Percentiles rank a stretch among this genome's conserved stretches.
Conservation (phyloP, 2,797 vertebrate species). For the Tinamus major region DNA sequence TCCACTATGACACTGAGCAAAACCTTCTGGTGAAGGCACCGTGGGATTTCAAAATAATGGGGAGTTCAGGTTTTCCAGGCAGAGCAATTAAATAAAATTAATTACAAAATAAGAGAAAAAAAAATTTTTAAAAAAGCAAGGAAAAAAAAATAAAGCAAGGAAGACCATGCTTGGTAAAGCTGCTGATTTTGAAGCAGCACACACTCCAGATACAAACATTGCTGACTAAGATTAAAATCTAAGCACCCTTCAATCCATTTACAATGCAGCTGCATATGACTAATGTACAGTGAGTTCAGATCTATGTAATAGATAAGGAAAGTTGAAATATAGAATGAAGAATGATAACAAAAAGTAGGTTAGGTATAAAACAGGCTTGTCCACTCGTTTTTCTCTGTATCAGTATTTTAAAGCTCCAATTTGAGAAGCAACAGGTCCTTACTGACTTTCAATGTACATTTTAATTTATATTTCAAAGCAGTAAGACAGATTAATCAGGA, state of each 20-base stretch:
- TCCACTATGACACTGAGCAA: background rate
- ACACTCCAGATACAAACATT: background rate
- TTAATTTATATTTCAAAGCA: background rate
- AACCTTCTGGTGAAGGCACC: background rate
- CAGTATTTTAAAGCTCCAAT: background rate
- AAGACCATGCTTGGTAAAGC: background rate
- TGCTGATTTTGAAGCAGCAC: background rate
- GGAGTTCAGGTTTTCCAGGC: background rate
- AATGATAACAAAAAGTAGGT: background rate
- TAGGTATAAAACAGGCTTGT: background rate
- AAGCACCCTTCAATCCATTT: background rate
- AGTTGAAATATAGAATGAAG: background rate
- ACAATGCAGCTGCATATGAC: background rate
- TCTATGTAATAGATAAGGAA: background rate
- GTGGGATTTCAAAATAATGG: background rate
- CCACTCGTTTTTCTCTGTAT: background rate
- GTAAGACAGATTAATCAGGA: background rate
- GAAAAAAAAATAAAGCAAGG: background rate
- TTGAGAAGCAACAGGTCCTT: background rate
- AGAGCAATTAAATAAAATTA: background rate
- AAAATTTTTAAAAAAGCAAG: no score
- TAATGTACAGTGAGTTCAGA: background rate
- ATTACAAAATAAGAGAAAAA: background rate
- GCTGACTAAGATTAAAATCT: conserved; percentile 6
- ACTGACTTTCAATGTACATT: background rate